A percentile compares a stretch with the other conserved stretches of the same genome.
Conservation (phyloP, 2,888 invertebrate species). For the Bimastos eiseni region DNA sequence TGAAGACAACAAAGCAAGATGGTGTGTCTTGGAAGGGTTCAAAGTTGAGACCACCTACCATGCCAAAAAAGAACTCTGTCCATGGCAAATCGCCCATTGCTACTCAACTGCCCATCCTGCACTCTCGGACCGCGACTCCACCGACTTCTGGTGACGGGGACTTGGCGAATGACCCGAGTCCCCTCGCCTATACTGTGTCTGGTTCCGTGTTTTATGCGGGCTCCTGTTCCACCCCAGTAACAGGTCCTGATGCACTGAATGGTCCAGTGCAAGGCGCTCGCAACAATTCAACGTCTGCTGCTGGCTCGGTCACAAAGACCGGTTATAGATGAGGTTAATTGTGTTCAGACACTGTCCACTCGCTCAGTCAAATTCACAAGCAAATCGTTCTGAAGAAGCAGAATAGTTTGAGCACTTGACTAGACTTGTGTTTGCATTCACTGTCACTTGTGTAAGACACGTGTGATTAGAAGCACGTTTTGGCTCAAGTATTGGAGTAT, state of each 20-base stretch:
- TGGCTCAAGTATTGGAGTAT: too few species aligned
- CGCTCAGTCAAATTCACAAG: not conserved
- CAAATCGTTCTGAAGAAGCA: not conserved
- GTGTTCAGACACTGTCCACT: not conserved
- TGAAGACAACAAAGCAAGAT: not conserved
- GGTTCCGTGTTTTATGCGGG: not conserved
- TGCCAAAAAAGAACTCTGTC: not conserved
- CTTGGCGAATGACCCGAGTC: not conserved
- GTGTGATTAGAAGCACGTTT: not conserved
- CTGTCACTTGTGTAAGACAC: not conserved
- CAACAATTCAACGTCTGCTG: too few species aligned
- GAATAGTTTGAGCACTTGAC: not conserved
- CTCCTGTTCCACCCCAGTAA: not conserved
- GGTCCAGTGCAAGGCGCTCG: not conserved
- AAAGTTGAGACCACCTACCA: not conserved
- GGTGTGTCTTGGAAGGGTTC: not conserved
- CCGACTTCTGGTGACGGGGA: not conserved
- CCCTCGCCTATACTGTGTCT: not conserved
- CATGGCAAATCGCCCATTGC: not conserved
- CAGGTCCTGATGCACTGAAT: not conserved
- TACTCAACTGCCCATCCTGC: not conserved
- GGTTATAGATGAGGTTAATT: not conserved
- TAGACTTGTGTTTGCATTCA: not conserved
- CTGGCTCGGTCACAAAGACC: not conserved
- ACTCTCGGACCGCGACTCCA: not conserved